Evolutionary conservation across 2,888 invertebrate species (phyloP).

Genomic region (Hyposoter didymator): DNA sequence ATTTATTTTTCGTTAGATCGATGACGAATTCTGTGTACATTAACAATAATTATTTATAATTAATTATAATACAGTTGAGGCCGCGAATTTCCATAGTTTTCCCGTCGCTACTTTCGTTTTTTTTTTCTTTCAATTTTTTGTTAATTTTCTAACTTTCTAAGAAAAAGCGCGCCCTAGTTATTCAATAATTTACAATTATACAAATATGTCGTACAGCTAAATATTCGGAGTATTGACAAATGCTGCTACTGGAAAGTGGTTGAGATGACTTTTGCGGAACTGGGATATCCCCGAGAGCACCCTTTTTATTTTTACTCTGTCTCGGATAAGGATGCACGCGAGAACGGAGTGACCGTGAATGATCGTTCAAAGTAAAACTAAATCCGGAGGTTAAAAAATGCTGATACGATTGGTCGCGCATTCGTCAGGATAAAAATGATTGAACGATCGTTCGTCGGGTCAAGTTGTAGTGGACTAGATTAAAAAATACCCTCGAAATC

Average conservation of each 20-base stretch:
- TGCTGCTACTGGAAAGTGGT: slow-evolving; percentile 47
- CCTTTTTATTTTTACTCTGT: slow-evolving; percentile 27
- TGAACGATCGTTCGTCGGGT: neutral
- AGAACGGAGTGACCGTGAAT: neutral
- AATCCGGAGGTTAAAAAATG: neutral
- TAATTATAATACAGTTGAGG: slow-evolving; percentile 51
- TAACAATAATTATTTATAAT: slow-evolving; percentile 56
- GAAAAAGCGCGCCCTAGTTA: slow-evolving; percentile 41
- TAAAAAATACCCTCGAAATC: slow-evolving; percentile 83
- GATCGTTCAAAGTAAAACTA: neutral
- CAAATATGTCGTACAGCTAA: slow-evolving; percentile 61
- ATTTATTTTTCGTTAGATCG: slow-evolving; percentile 39
- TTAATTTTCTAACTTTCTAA: neutral
- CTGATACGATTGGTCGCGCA: slow-evolving; percentile 4
- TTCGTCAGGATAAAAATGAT: slow-evolving; percentile 25
- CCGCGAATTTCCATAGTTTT: slow-evolving; percentile 24
- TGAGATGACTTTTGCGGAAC: slow-evolving; percentile 27
- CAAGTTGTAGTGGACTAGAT: slow-evolving; percentile 76
- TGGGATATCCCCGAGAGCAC: slow-evolving; percentile 50
- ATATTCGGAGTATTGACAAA: slow-evolving; percentile 69
- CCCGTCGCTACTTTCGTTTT: slow-evolving; percentile 20
- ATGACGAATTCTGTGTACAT: slow-evolving; percentile 10
- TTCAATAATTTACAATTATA: slow-evolving; percentile 68
- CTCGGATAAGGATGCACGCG: neutral
- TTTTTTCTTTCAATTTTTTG: neutral